Conservation (phyloP, 1,140 invertebrate genomes). For the Pissodes strobi region DNA sequence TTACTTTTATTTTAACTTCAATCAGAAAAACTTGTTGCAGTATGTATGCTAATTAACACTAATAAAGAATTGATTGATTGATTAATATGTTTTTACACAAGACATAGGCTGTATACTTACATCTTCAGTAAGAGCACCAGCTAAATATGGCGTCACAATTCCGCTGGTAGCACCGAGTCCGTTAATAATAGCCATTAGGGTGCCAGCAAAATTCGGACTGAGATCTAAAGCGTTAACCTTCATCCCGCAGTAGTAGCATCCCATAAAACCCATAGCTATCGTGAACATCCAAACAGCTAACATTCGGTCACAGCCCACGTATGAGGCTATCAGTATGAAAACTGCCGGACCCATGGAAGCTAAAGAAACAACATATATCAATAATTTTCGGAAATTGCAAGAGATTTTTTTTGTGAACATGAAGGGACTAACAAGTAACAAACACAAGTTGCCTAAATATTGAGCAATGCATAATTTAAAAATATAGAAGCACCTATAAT, state of each 20-base stretch:
- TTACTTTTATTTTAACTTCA: too few relatives aligned
- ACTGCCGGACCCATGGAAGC: conserved; percentile 75
- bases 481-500: too few relatives aligned
- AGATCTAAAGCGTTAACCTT: conserved; percentile 84
- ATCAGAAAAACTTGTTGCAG: too few relatives aligned
- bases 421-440: too few relatives aligned
- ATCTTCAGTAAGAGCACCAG: conserved; percentile 75
- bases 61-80: too few relatives aligned
- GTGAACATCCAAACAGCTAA: conserved; percentile 70
- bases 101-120: conserved; percentile 59
- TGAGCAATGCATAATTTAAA: too few relatives aligned
- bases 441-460: too few relatives aligned
- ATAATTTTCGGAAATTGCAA: conserved; percentile 7
- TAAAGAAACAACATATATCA: conserved; percentile 57
- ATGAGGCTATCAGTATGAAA: conserved; percentile 79
- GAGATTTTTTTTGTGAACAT: too few relatives aligned
- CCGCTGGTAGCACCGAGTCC: conserved; percentile 82
- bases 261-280: conserved; percentile 75
- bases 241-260: conserved; percentile 76
- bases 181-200: conserved; percentile 83
- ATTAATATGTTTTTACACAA: too few relatives aligned
- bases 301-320: conserved; percentile 73
- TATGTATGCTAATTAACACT: too few relatives aligned
- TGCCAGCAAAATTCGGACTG: conserved; percentile 81
- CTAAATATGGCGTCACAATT: conserved; percentile 79